Percentiles rank a stretch among this genome's conserved stretches.
Evolutionary conservation across 2,797 vertebrate species (phyloP).

Genomic region (Macroramphosus scolopax): DNA sequence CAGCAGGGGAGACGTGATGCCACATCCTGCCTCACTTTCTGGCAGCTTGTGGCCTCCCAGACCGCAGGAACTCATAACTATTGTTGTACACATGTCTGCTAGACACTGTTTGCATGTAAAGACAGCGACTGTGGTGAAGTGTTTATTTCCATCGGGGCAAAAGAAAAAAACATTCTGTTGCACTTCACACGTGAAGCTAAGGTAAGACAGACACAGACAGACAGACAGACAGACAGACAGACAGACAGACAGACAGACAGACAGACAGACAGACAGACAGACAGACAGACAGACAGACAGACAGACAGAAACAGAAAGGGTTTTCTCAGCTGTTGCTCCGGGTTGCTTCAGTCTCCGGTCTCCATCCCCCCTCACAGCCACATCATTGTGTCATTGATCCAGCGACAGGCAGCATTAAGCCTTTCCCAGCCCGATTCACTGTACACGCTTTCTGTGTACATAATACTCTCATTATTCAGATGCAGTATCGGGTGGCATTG

Average conservation of each 20-base stretch:
- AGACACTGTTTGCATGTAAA: slow-evolving; percentile 26
- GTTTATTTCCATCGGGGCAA: slow-evolving; percentile 27
- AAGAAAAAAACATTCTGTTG: neutral
- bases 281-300: slow-evolving; percentile 45
- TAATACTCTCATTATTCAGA: slow-evolving; percentile 10
- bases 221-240: too few relatives aligned
- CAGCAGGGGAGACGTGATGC: slow-evolving; percentile 33
- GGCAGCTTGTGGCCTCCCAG: slow-evolving; percentile 29
- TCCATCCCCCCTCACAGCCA: slow-evolving; percentile 20
- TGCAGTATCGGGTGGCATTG: slow-evolving; percentile 11
- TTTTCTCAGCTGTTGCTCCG: slow-evolving; percentile 61
- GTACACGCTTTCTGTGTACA: slow-evolving; percentile 12
- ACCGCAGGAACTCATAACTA: slow-evolving; percentile 28
- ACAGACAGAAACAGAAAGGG: slow-evolving; percentile 56
- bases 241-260: too few relatives aligned
- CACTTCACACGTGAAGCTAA: neutral
- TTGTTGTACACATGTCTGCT: slow-evolving; percentile 12
- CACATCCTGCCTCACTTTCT: slow-evolving; percentile 66
- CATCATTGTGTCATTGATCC: slow-evolving; percentile 47
- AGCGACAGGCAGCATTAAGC: slow-evolving; percentile 24
- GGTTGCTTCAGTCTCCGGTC: slow-evolving; percentile 37
- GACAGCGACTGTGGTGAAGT: slow-evolving; percentile 37
- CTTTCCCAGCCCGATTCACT: slow-evolving; percentile 25
- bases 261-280: slow-evolving; percentile 43
- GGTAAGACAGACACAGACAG: too few relatives aligned